Conservation (phyloP, 1,140 invertebrate species). For the Temnothorax curvispinosus region DNA sequence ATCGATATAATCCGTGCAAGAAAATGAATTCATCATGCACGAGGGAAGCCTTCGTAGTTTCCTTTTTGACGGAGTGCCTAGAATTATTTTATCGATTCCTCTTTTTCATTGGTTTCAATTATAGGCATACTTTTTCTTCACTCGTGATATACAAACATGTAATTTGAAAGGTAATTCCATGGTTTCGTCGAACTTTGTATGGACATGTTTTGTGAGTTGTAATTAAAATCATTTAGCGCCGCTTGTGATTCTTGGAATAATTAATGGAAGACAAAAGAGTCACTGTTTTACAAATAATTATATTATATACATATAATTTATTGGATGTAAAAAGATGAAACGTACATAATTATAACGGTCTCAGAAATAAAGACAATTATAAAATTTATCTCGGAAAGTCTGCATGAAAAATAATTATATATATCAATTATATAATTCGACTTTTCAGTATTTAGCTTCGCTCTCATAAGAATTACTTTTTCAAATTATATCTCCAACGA, state of each 20-base stretch:
- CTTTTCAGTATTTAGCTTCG: neutral
- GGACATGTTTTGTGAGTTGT: neutral
- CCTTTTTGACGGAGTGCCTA: neutral
- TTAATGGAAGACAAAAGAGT: neutral
- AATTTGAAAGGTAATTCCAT: neutral
- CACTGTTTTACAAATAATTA: neutral
- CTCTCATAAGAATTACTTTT: neutral
- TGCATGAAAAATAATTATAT: neutral
- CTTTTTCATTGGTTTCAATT: conserved; percentile 17
- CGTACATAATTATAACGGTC: neutral
- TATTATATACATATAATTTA: neutral
- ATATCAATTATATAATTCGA: neutral
- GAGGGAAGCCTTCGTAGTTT: conserved; percentile 18
- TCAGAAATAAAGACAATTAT: neutral
- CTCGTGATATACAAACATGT: neutral
- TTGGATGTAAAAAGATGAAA: neutral
- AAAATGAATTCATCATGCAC: conserved; percentile 45
- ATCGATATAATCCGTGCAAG: conserved; percentile 55
- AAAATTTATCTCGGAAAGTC: neutral
- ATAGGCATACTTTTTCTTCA: neutral
- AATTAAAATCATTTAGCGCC: conserved; percentile 7
- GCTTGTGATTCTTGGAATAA: neutral
- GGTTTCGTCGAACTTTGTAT: neutral
- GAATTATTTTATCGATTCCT: neutral
- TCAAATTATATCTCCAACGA: neutral